A percentile compares a stretch with the other conserved stretches of the same genome.
phyloP scores from a whole-genome alignment of 92 coral and sea anemone genomes.

The Paragorgia papillata region DNA sequence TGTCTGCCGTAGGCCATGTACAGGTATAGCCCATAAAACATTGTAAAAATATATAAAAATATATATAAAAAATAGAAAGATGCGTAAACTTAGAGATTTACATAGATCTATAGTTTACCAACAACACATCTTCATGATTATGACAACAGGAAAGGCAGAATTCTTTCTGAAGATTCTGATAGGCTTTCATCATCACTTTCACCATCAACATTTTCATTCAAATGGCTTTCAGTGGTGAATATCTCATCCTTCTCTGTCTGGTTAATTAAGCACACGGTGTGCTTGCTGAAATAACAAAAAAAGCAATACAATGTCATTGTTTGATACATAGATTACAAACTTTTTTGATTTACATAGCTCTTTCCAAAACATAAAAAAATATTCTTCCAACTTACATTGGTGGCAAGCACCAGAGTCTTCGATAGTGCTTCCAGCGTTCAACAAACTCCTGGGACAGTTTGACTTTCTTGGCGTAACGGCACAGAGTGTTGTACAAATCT shows the following conservation, averaged over 20 bases:
- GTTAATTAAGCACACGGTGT: conserved; percentile 17
- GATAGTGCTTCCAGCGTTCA: conserved; percentile 97
- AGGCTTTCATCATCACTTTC: conserved; percentile 39
- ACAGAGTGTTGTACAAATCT: conserved; percentile 76
- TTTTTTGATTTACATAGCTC: no score
- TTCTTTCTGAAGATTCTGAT: conserved; percentile 24
- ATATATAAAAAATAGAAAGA: no score
- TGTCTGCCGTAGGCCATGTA: no score
- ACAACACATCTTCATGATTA: background rate
- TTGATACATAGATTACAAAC: no score
- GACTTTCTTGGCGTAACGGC: conserved; percentile 88
- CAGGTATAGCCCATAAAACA: no score
- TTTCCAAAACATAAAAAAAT: background rate
- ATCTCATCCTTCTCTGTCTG: conserved; percentile 26
- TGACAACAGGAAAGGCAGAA: conserved; percentile 13
- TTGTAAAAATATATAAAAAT: no score
- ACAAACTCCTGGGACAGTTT: conserved; percentile 91
- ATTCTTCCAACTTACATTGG: conserved; percentile 57
- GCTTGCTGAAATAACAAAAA: conserved; percentile 20
- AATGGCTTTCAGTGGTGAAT: conserved; percentile 29
- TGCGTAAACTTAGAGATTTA: no score
- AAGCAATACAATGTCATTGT: no score
- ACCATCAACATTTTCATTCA: conserved; percentile 8
- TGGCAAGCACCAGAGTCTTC: conserved; percentile 76
- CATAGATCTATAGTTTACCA: background rate